Conservation (phyloP, 2,113 vertebrate genomes). For the Pheucticus melanocephalus region DNA sequence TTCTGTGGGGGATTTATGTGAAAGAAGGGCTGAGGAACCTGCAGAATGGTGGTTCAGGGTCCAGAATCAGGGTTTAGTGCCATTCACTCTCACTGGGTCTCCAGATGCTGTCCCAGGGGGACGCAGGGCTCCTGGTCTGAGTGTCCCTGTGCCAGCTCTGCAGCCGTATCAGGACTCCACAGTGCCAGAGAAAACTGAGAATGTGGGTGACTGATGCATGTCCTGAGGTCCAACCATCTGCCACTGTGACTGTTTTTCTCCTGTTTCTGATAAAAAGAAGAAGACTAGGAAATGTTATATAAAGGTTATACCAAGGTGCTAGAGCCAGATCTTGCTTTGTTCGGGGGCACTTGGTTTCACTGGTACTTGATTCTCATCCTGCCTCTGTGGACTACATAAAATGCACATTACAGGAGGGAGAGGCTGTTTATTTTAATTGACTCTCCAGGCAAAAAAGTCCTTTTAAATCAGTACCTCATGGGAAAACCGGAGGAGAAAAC, state of each 20-base stretch:
- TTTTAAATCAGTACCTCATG: not conserved
- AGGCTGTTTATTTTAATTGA: not conserved
- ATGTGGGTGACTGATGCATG: accelerated
- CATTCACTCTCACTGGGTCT: not conserved
- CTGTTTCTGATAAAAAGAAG: not conserved
- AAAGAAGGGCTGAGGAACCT: not conserved
- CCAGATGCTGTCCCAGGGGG: not conserved
- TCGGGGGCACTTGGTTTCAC: not conserved
- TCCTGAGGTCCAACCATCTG: not conserved
- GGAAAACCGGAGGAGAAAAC: not conserved
- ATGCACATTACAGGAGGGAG: not conserved
- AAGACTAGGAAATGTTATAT: not conserved
- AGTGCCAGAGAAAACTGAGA: not conserved
- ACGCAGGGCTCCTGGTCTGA: not conserved
- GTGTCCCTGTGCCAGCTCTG: not conserved
- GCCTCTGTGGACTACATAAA: not conserved
- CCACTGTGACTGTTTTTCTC: not conserved
- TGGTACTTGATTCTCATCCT: not conserved
- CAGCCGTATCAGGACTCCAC: not conserved
- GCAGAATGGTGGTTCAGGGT: not conserved
- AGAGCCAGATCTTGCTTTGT: not conserved
- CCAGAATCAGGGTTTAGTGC: no score
- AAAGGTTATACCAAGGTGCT: not conserved
- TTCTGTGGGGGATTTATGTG: not conserved
- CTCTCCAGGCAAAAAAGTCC: not conserved